These are phyloP conservation scores for Petaurus breviceps DNA, from an alignment of 2,113 vertebrate genomes.

Conservation along the genomic window DNA sequence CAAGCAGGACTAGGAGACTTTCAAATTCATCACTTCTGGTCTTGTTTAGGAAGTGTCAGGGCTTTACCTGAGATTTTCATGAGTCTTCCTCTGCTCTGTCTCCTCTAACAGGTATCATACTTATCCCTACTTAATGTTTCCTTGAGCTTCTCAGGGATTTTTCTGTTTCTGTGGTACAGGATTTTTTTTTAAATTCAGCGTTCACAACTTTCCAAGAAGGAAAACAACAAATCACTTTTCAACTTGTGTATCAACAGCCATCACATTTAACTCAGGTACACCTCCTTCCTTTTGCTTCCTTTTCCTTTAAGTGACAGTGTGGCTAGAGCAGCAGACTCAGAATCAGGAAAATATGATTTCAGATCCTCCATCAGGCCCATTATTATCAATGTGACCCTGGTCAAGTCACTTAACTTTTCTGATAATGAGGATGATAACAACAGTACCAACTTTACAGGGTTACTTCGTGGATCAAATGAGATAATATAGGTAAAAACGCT, in stretches of 20 bases:
- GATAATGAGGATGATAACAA: background rate
- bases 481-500: background rate
- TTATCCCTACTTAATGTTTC: background rate
- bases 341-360: background rate
- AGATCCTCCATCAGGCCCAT: background rate
- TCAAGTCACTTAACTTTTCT: background rate
- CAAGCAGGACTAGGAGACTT: background rate
- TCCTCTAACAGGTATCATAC: background rate
- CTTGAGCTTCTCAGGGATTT: background rate
- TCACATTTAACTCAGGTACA: background rate
- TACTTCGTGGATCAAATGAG: background rate
- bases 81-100: background rate
- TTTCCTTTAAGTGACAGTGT: background rate
- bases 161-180: background rate
- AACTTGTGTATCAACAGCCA: background rate
- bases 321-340: background rate
- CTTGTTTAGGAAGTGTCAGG: background rate
- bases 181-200: background rate
- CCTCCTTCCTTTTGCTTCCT: background rate
- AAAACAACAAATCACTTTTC: background rate
- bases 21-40: background rate
- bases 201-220: background rate
- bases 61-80: background rate
- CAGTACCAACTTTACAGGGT: background rate
- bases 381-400: background rate